Evolutionary conservation across 2,888 invertebrate species (phyloP).

Genomic region (Drosophila diplacantha): DNA sequence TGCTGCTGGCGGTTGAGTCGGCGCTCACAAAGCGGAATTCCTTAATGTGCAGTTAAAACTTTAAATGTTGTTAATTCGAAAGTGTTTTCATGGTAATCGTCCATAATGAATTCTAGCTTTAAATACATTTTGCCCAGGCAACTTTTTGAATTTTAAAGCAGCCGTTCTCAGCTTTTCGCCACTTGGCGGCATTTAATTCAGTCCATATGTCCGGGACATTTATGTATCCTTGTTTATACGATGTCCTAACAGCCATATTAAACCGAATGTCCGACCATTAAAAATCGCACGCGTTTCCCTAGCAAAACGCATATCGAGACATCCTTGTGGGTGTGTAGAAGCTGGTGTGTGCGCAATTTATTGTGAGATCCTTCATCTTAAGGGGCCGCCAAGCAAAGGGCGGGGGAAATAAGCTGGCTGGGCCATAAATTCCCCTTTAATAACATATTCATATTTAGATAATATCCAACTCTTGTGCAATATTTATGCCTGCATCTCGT

Average conservation of each 20-base stretch:
- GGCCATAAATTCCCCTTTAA: constrained; percentile 61
- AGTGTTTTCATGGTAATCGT: constrained; percentile 21
- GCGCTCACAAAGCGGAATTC: constrained; percentile 16
- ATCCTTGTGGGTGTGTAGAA: not conserved
- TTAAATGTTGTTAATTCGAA: constrained; percentile 21
- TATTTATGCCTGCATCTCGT: constrained; percentile 34
- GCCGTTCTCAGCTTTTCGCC: not conserved
- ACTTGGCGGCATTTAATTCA: constrained; percentile 14
- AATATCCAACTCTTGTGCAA: constrained; percentile 48
- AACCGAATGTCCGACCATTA: constrained; percentile 40
- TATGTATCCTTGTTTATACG: constrained; percentile 24
- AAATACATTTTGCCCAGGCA: constrained; percentile 8
- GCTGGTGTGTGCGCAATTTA: constrained; percentile 42
- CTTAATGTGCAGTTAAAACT: constrained; percentile 33
- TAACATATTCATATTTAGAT: constrained; percentile 69
- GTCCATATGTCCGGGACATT: constrained; percentile 22
- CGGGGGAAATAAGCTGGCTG: constrained; percentile 22
- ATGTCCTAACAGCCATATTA: constrained; percentile 35
- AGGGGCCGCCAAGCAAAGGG: constrained; percentile 23
- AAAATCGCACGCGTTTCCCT: constrained; percentile 38
- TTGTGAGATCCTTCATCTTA: constrained; percentile 42
- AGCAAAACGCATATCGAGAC: not conserved
- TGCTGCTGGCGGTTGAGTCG: not conserved
- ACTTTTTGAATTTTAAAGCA: constrained; percentile 4
- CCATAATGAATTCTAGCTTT: constrained; percentile 3